Base-by-base conservation (phyloP, 2,797 vertebrate genomes). In the Megaceryle alcyon region DNA sequence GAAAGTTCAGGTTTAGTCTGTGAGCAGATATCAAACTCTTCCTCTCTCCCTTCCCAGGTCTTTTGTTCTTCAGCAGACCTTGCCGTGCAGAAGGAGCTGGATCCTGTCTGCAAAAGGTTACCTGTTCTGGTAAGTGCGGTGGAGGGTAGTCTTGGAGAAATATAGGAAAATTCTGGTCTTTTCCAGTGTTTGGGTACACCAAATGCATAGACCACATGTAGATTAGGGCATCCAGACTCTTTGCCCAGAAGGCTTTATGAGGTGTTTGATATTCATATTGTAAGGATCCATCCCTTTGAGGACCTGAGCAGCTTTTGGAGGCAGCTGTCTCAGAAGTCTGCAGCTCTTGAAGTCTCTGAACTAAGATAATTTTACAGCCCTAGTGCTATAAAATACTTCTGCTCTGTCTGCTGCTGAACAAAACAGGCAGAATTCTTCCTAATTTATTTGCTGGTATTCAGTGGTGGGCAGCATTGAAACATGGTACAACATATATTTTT, bases 281-380 rank as follows among this genome's bases (percentile, higher is more conserved):
- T 14, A 39, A 14, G 3, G 3, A 84, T 41, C 4, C 19, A 33
- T 35, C 1, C 2, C 8, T 46, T 59, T 1, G 10, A 33, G n/a
- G 6, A 39, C 8, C 14, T 69, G 23, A 87, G 19, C 5, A 33
- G 21, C 6, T 17, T 6, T 81, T 81, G 33, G 22, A 37, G 0
- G 4, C 2, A 2, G 9, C 20, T 4, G 3, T 53, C 7, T 66
- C 12, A 76, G 22, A 76, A 19, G 21, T 15, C 23, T 83, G 35
- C 0, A 2, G 33, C 2, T 20, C 13, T 20, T 70, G 10, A 25
- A 80, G 10, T 43, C 37, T 59, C 43, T 41, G 21, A 22, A n/a
- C 14, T 39, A 39, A 82, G 20, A 71, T 10, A 59, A 49, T 68
- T 82, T 61, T 91, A 3, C 18, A 73, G 5, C 3, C 5, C 6